Base-by-base conservation (phyloP, 2,888 invertebrate genomes). In the Andrena trimmerana region DNA sequence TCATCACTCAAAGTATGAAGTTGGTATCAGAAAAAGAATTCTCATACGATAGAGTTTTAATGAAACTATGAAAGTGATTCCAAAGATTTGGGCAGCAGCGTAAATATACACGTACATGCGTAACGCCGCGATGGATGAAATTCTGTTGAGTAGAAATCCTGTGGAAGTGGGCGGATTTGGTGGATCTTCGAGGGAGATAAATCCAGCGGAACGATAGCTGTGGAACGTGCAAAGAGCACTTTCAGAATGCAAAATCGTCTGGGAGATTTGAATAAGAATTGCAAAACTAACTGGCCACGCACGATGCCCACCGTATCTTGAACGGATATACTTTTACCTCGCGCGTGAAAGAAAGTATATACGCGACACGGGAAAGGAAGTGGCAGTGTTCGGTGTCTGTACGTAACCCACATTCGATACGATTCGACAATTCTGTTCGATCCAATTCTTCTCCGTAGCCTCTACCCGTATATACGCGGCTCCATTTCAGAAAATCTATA, bases 231-330 rank as follows among this genome's bases (percentile, higher is more conserved):
- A 6, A 42, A 10, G 54, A 6, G 68, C 50, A 48, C 67, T 70
- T 70, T 78, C 36, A 65, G 85, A 81, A 86, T 85, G 83, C 69
- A 57, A 78, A 81, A 65, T 81, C 65, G 68, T 13, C 71, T n/a
- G 52, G 63, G 2, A 60, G 72, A 79, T 86, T 81, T 72, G 85
- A 87, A 86, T 78, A 59, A 71, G 79, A 77, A 67, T 85, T 85
- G 85, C 86, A 69, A 86, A 86, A 87, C 36, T 36, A 27, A 65
- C 65, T 74, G 75, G 85, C 80, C 86, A 86, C 79, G 78, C 77
- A 74, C 78, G 69, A 84, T 83, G 79, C 59, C 75, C 67, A 50
- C 48, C 54, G 50, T 52, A 67, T 67, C 67, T 57, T 27, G 70
- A 57, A 16, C 73, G 69, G 79, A 78, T 67, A 86, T 50, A 77